These are phyloP conservation scores for Arizona elegans DNA, from an alignment of 2,113 vertebrate species.

Conservation along the genomic window DNA sequence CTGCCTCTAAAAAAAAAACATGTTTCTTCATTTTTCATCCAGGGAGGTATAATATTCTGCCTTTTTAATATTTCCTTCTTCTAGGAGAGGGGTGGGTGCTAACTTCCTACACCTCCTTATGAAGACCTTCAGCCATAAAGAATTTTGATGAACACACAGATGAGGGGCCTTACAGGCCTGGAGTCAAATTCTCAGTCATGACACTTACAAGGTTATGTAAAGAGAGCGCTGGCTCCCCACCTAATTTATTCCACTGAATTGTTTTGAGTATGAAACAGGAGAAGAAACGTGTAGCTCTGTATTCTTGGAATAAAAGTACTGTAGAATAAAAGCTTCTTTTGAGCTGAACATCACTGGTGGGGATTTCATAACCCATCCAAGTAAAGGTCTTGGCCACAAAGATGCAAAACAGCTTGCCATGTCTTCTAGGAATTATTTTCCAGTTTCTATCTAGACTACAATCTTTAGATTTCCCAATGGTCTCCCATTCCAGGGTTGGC, in stretches of 20 bases:
- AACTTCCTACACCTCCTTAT: background rate
- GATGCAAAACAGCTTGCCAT: background rate
- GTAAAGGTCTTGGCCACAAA: background rate
- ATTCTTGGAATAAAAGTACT: background rate
- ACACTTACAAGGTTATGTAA: background rate
- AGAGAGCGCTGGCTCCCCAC: background rate
- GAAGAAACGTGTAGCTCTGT: background rate
- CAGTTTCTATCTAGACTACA: background rate
- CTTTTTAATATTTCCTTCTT: too few relatives aligned
- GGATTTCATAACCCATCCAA: background rate
- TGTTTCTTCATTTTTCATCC: too few relatives aligned
- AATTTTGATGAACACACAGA: background rate
- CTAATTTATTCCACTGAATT: background rate
- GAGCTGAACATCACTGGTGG: background rate
- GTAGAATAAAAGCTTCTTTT: background rate
- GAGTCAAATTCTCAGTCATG: background rate
- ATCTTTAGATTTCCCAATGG: background rate
- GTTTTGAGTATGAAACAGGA: background rate
- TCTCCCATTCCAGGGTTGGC: background rate
- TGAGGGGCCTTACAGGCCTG: background rate
- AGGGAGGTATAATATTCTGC: too few relatives aligned
- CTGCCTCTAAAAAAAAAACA: too few relatives aligned
- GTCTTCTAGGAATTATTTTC: background rate
- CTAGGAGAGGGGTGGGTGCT: too few relatives aligned
- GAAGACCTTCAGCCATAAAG: background rate